Percentiles rank a stretch among this genome's conserved stretches.
These are phyloP conservation scores for Pteronotus mesoamericanus DNA, from an alignment of 2,797 vertebrate genomes.

Conservation along the genomic window DNA sequence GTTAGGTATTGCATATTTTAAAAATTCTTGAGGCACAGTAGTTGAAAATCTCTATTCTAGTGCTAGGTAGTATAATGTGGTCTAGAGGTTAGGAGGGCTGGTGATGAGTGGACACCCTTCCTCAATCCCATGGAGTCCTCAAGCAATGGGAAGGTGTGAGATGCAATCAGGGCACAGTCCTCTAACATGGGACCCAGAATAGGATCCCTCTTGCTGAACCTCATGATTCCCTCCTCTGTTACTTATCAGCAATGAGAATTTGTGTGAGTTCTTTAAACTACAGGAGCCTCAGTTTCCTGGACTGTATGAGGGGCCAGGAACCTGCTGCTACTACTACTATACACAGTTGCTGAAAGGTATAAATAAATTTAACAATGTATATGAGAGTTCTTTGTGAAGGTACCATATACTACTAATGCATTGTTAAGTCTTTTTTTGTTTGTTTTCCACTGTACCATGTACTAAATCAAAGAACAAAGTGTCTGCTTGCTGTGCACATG, in stretches of 20 bases:
- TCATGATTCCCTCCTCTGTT: background rate
- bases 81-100: background rate
- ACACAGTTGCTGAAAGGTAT: background rate
- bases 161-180: background rate
- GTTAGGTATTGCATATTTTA: no score
- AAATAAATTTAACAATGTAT: background rate
- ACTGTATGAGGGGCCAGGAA: background rate
- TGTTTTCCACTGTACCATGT: background rate
- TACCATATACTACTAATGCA: background rate
- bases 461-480: conserved; percentile 16
- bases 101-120: background rate
- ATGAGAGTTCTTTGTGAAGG: conserved; percentile 4
- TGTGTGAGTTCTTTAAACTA: background rate
- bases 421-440: background rate
- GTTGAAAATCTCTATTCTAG: background rate
- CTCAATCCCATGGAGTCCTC: background rate
- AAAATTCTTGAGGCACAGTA: no score
- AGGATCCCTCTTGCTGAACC: background rate
- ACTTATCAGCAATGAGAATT: background rate
- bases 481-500: background rate
- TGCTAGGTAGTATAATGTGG: background rate
- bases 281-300: background rate
- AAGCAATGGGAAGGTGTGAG: background rate
- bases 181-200: background rate
- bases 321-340: background rate